Conservation (phyloP, 2,888 invertebrate species). For the Adela reaumurella region DNA sequence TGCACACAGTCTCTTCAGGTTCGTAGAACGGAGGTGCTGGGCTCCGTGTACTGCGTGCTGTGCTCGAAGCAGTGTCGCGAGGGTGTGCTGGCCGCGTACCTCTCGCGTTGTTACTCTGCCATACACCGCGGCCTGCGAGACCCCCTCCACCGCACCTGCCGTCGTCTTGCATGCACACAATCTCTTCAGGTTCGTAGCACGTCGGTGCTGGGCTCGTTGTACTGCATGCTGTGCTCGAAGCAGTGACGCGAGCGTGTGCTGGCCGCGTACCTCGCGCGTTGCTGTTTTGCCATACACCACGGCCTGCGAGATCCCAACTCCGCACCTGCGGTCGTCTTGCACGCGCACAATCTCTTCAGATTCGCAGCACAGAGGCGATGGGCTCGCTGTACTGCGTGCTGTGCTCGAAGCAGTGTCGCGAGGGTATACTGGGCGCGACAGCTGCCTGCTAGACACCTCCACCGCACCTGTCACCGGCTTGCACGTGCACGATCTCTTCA, state of each 20-base stretch:
- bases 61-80: conserved; percentile 94
- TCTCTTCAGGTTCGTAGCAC: conserved; percentile 87
- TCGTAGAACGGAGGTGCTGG: conserved; percentile 93
- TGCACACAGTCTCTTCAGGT: conserved; percentile 81
- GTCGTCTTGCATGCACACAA: conserved; percentile 84
- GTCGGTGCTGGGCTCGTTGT: conserved; percentile 91
- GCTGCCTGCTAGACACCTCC: conserved; percentile 79
- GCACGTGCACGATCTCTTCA: conserved; percentile 84
- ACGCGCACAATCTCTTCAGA: conserved; percentile 84
- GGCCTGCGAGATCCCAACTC: conserved; percentile 74
- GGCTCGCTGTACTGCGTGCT: conserved; percentile 94
- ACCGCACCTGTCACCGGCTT: conserved; percentile 82
- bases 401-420: conserved; percentile 92
- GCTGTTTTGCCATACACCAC: conserved; percentile 88
- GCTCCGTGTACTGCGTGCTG: conserved; percentile 91
- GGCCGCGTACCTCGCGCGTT: conserved; percentile 88
- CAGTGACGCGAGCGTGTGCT: conserved; percentile 91
- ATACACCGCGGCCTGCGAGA: conserved; percentile 88
- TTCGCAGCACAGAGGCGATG: conserved; percentile 90
- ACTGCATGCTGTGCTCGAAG: conserved; percentile 93
- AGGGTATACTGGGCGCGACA: conserved; percentile 89
- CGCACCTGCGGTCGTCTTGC: conserved; percentile 83
- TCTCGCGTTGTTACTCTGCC: conserved; percentile 91
- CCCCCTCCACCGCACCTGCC: conserved; percentile 71
- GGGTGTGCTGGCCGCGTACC: conserved; percentile 86